Evolutionary conservation across 2,797 vertebrate species (phyloP).

Genomic region (Aeoliscus strigatus): DNA sequence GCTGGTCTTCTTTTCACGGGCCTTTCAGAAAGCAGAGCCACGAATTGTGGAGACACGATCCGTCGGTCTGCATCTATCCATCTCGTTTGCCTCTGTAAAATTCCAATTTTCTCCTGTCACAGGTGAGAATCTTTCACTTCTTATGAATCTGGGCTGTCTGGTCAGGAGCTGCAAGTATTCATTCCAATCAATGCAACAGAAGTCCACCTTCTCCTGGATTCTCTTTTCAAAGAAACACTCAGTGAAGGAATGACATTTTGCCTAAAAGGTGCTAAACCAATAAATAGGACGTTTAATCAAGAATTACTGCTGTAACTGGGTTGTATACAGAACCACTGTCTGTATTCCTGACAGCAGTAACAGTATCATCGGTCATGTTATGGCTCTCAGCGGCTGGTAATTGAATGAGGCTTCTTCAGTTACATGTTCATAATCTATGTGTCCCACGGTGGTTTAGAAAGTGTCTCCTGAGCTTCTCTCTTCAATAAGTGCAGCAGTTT

Average conservation of each 20-base stretch:
- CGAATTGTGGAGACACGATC: conserved; percentile 8
- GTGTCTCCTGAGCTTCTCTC: conserved; percentile 29
- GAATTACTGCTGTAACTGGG: conserved; percentile 35
- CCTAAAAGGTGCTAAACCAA: conserved; percentile 43
- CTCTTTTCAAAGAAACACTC: conserved; percentile 25
- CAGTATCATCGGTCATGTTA: conserved; percentile 45
- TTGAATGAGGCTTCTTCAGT: conserved; percentile 57
- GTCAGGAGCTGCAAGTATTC: conserved; percentile 46
- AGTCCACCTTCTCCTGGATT: conserved; percentile 17
- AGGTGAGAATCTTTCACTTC: conserved; percentile 41
- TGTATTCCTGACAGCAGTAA: conserved; percentile 49
- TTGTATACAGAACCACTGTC: conserved; percentile 37
- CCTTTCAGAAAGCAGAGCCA: conserved; percentile 25
- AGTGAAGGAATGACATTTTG: conserved; percentile 8
- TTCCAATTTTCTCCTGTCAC: conserved; percentile 46
- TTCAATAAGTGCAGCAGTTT: conserved; percentile 38
- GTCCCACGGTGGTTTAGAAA: conserved; percentile 36
- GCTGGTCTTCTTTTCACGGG: conserved; percentile 25
- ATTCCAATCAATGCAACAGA: conserved; percentile 39
- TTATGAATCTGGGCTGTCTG: conserved; percentile 35
- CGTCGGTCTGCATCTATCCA: conserved; percentile 38
- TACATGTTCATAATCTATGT: conserved; percentile 42
- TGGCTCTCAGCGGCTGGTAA: conserved; percentile 40
- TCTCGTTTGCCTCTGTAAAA: conserved; percentile 50
- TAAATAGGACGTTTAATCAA: conserved; percentile 52